Conservation (phyloP, 2,113 vertebrate species). For the Lepus americanus region DNA sequence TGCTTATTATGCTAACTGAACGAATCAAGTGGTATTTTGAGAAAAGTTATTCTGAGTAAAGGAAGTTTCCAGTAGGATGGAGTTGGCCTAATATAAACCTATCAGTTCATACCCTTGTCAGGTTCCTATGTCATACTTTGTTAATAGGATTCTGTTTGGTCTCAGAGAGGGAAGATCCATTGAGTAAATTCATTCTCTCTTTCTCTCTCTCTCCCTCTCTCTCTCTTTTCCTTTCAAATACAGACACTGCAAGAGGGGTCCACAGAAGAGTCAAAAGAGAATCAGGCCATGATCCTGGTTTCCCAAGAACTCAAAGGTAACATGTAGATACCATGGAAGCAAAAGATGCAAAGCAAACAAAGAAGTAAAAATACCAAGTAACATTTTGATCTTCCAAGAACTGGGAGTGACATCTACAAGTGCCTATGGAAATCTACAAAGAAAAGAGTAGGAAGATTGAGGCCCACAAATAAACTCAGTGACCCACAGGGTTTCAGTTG, state of each 20-base stretch:
- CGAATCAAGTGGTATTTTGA: not conserved
- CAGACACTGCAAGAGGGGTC: not conserved
- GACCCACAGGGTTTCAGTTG: not conserved
- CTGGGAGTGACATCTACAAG: not conserved
- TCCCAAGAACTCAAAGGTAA: not conserved
- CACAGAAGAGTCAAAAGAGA: not conserved
- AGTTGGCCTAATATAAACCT: not conserved
- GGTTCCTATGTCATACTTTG: not conserved
- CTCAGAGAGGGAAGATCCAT: not conserved
- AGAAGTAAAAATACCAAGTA: not conserved
- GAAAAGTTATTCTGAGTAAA: constrained; percentile 44
- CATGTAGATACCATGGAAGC: not conserved
- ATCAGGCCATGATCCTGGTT: not conserved
- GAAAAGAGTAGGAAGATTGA: not conserved
- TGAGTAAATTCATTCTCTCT: not conserved
- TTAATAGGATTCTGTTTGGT: not conserved
- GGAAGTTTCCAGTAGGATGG: not conserved
- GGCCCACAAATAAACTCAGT: not conserved
- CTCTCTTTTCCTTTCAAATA: not conserved
- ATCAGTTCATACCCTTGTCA: not conserved
- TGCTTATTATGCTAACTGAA: not conserved
- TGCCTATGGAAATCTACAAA: not conserved
- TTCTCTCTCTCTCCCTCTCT: not conserved
- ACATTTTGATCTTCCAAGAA: not conserved
- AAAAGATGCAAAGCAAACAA: constrained; percentile 17